Percentiles rank a stretch among this genome's conserved stretches.
phyloP scores from a whole-genome alignment of 2,113 vertebrate genomes.

The Xiphorhynchus elegans region DNA sequence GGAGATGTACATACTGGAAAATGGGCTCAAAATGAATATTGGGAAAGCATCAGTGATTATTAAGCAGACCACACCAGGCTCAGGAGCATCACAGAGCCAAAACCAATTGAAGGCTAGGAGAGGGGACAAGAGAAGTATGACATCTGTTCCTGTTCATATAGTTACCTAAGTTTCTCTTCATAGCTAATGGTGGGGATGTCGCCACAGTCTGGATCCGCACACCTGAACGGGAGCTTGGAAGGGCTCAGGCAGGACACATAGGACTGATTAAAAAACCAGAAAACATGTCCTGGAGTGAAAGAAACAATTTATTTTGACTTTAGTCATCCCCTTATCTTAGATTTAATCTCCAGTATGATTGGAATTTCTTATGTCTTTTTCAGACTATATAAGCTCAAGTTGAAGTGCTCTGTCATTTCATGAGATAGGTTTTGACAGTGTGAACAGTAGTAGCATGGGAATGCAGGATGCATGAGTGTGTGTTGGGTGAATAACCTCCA shows the following conservation, averaged over 20 bases:
- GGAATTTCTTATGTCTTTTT: background rate
- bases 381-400: background rate
- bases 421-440: background rate
- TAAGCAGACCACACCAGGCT: background rate
- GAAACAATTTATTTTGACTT: background rate
- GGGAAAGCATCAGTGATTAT: background rate
- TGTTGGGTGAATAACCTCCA: background rate
- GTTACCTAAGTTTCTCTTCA: background rate
- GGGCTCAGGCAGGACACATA: background rate
- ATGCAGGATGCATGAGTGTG: background rate
- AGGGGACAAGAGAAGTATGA: rapidly evolving
- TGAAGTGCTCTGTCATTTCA: background rate
- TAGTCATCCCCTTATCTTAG: background rate
- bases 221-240: background rate
- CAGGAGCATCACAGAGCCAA: background rate
- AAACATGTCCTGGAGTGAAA: background rate
- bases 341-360: background rate
- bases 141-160: rapidly evolving
- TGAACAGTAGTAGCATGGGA: background rate
- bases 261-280: background rate
- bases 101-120: background rate
- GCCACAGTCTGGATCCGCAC: background rate
- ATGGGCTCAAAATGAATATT: background rate
- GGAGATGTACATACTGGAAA: background rate
- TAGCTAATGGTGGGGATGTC: background rate